phyloP scores from a whole-genome alignment of 2,113 vertebrate genomes.

The Xenus cinereus region DNA sequence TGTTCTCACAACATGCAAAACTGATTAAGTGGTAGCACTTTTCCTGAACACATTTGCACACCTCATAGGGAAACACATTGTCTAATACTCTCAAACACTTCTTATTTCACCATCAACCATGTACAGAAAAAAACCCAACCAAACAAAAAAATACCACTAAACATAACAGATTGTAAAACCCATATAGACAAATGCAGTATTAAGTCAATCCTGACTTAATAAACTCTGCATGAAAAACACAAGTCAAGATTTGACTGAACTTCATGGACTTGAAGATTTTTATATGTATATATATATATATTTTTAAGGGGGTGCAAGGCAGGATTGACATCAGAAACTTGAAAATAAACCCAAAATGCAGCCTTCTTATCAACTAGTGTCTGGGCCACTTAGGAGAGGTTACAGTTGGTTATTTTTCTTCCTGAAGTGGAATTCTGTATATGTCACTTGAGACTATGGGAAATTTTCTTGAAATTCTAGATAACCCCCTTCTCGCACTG shows the following conservation, averaged over 20 bases:
- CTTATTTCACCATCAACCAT: constrained; percentile 11
- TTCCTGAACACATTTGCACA: not conserved
- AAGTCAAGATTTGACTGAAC: not conserved
- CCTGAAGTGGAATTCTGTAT: not conserved
- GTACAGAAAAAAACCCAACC: not conserved
- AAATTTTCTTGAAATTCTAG: not conserved
- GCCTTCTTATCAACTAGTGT: not conserved
- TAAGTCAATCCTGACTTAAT: not conserved
- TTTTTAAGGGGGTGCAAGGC: not conserved
- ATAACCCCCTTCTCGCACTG: not conserved
- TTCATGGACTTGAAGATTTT: not conserved
- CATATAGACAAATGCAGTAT: not conserved
- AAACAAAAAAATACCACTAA: not conserved
- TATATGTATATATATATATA: not conserved
- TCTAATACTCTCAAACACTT: not conserved
- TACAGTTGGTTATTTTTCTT: not conserved
- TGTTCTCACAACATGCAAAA: not conserved
- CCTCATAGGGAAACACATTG: not conserved
- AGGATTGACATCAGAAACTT: not conserved
- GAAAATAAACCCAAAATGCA: not conserved
- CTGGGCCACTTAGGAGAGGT: not conserved
- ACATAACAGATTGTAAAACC: not conserved
- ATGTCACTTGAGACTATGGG: not conserved
- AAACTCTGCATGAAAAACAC: constrained; percentile 3
- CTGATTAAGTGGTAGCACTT: not conserved